Evolutionary conservation across 92 coral and sea anemone species (phyloP).

Genomic region (Epizoanthus illoricatus): DNA sequence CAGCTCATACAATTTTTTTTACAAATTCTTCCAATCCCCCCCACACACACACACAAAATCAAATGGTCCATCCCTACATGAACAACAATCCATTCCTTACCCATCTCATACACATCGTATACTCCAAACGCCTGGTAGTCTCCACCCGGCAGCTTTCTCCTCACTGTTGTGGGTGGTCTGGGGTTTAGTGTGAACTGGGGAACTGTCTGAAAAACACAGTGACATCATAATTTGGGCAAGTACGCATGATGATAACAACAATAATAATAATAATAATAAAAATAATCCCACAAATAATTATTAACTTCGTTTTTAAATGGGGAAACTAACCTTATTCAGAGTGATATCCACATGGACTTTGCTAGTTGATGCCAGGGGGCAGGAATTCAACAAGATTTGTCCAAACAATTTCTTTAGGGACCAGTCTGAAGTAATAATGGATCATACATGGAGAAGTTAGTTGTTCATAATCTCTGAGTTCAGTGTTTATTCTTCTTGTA

Average conservation of each 20-base stretch:
- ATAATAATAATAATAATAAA: neutral
- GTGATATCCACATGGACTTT: constrained; percentile 78
- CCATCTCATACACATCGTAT: constrained; percentile 69
- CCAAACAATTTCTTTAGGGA: constrained; percentile 92
- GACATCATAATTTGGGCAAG: neutral
- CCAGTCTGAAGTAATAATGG: constrained; percentile 67
- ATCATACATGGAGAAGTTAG: neutral
- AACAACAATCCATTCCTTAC: constrained; percentile 36
- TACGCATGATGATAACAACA: neutral
- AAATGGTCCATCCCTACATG: neutral
- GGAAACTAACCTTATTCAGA: constrained; percentile 65
- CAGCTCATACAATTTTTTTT: too few species aligned
- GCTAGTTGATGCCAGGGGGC: constrained; percentile 91
- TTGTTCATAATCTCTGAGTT: too few species aligned
- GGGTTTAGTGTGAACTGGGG: constrained; percentile 67
- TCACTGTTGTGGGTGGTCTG: constrained; percentile 50
- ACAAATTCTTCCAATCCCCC: too few species aligned
- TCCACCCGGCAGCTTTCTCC: constrained; percentile 45
- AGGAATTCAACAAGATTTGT: constrained; percentile 59
- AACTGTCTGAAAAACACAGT: constrained; percentile 61
- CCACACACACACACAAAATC: too few species aligned
- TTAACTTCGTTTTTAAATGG: neutral
- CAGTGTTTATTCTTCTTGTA: too few species aligned
- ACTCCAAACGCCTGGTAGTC: constrained; percentile 66
- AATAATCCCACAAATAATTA: neutral